Percentiles rank a stretch among this genome's conserved stretches.
Evolutionary conservation across 2,113 vertebrate species (phyloP).

Genomic region (Ornithorhynchus anatinus): DNA sequence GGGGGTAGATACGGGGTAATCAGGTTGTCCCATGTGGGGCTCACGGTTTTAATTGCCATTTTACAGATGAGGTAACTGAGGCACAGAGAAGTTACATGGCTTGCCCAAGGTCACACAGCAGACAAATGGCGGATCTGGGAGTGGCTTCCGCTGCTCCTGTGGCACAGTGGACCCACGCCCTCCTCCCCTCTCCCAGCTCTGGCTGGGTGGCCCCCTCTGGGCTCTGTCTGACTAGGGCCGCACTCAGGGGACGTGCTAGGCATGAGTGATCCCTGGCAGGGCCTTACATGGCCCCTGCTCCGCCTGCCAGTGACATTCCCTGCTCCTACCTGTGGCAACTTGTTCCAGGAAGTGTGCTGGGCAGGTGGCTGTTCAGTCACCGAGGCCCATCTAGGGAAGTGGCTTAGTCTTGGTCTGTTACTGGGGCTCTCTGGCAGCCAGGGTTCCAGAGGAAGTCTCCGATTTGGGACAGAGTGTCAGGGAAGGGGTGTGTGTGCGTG

Average conservation of each 20-base stretch:
- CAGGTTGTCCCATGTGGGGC: too few relatives aligned
- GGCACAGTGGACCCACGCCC: neutral
- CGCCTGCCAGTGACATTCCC: neutral
- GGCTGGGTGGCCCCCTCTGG: too few relatives aligned
- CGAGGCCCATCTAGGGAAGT: neutral
- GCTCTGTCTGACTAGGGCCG: too few relatives aligned
- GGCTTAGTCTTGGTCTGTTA: neutral
- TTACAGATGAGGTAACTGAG: too few relatives aligned
- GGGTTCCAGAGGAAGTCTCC: neutral
- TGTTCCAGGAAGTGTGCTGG: slow-evolving; percentile 10
- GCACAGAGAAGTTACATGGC: too few relatives aligned
- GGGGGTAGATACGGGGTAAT: too few relatives aligned
- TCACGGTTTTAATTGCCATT: too few relatives aligned
- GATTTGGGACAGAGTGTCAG: neutral
- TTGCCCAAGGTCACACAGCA: too few relatives aligned
- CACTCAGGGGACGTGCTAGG: too few relatives aligned
- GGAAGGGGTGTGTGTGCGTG: too few relatives aligned
- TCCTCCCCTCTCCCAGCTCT: too few relatives aligned
- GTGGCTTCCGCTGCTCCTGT: neutral
- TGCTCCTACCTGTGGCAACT: slow-evolving; percentile 26
- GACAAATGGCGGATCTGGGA: neutral
- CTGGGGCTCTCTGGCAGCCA: neutral
- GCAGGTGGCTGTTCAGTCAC: slow-evolving; percentile 24
- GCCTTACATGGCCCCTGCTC: fast-evolving
- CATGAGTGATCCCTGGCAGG: too few relatives aligned